Evolutionary conservation across 2,888 invertebrate species (phyloP).

Genomic region (Carcina quercana): DNA sequence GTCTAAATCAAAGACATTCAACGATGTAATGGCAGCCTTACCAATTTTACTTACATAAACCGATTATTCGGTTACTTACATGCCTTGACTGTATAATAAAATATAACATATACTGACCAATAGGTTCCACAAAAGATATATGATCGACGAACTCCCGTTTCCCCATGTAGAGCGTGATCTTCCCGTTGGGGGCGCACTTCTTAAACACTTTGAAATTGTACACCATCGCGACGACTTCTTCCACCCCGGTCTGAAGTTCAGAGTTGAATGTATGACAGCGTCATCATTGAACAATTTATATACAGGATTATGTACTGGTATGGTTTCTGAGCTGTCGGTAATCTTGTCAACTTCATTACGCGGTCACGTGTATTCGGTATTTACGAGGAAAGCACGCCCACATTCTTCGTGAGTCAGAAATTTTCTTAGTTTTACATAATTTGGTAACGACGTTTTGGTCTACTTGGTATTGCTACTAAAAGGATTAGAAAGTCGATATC

Average conservation of each 20-base stretch:
- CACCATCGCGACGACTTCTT: constrained; percentile 79
- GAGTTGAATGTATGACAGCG: constrained; percentile 9
- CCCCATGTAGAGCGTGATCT: constrained; percentile 88
- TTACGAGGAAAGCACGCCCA: not conserved
- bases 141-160: constrained; percentile 93
- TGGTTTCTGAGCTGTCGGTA: constrained; percentile 45
- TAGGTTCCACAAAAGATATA: constrained; percentile 88
- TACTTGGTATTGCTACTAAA: too few relatives aligned
- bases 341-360: constrained; percentile 49
- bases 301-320: constrained; percentile 45
- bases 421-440: too few relatives aligned
- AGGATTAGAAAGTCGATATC: too few relatives aligned
- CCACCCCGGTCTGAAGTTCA: constrained; percentile 1
- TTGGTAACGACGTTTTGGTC: too few relatives aligned
- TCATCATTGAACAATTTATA: too few relatives aligned
- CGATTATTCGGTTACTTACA: too few relatives aligned
- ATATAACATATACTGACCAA: constrained; percentile 85
- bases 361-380: constrained; percentile 24
- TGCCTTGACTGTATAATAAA: not conserved
- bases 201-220: constrained; percentile 94
- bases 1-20: too few relatives aligned
- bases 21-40: too few relatives aligned
- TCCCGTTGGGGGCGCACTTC: constrained; percentile 91
- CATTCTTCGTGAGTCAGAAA: not conserved
- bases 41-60: too few relatives aligned